Evolutionary conservation across 2,113 vertebrate genomes (phyloP), one percentile per base, ranked within the genome.

Genomic region (Pongo abelii): DNA sequence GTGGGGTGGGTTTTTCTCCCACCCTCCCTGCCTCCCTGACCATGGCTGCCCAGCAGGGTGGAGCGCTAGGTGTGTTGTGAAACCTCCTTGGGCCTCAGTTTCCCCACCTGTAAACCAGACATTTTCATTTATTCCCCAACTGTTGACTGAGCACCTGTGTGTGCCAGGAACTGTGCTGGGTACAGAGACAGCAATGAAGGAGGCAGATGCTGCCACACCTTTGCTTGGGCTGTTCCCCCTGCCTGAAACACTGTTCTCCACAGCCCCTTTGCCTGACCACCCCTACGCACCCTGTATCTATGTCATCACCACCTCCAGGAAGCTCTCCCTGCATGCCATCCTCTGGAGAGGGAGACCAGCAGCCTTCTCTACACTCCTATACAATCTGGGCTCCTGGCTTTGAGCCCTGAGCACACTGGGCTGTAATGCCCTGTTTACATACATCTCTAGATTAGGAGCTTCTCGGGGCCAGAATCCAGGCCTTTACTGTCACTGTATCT

Each of bases 291-390:
- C 72, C 27, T 7, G 10, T 10, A 77, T 27, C 92, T 90, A 35
- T 52, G 38, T 12, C 8, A 23, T 43, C 50, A 67, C 90, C 67
- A 11, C 57, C 84, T 85, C 93, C 74, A 78, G 35, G 86, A 89
- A 94, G 93, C n/a, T 88, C 59, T 84, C 75, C 88, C 40, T 0
- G 74, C 69, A 78, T 35, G 35, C 35, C 93, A 74, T 61, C 57
- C 79, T 46, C 14, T 32, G 30, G 38, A 32, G 14, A 69, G 6
- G 43, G 46, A 77, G 25, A n/a, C 25, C 35, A 43, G 83, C 48
- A 16, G 40, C 20, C 6, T 27, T 18, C n/a, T 52, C 46, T 1
- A 0, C 7, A 50, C n/a, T 18, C 17, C 84, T 7, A 2, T 0
- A 43, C 16, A 14, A 5, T 7, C 6, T 0, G 1, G 67, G 35